A percentile compares a stretch with the other conserved stretches of the same genome.
These are phyloP conservation scores for Meles meles DNA, from an alignment of 2,113 vertebrate genomes.

Conservation along the genomic window DNA sequence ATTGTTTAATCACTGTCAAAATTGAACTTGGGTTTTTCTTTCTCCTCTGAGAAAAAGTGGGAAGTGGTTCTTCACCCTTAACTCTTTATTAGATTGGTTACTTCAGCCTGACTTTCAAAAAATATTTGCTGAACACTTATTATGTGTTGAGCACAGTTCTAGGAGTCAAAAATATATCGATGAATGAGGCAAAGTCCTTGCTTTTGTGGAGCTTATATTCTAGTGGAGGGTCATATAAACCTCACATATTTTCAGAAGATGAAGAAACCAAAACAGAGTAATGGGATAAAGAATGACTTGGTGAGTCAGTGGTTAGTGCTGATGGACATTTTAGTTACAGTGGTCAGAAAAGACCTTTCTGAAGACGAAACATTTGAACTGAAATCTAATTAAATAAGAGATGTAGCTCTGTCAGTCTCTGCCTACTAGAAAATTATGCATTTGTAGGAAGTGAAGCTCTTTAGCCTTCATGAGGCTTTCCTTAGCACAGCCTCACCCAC, in stretches of 20 bases:
- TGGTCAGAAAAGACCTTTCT: background rate
- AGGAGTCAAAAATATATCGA: background rate
- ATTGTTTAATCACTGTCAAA: slow-evolving; percentile 26
- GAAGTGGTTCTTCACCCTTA: background rate
- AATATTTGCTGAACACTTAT: background rate
- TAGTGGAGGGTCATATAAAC: background rate
- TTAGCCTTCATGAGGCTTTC: background rate
- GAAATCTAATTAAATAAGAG: background rate
- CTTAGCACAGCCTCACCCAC: background rate
- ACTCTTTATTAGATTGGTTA: background rate
- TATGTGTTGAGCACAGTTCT: background rate
- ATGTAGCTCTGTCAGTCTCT: background rate
- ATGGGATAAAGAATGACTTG: background rate
- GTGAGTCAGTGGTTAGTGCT: background rate
- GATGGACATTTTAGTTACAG: background rate
- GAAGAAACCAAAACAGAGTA: slow-evolving; percentile 33
- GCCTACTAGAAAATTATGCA: background rate
- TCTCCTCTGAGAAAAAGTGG: slow-evolving; percentile 13
- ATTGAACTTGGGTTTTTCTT: slow-evolving; percentile 25
- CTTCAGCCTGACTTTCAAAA: slow-evolving; percentile 4
- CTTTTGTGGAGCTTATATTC: background rate
- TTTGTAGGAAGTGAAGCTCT: background rate
- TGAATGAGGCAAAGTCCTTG: background rate
- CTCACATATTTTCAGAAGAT: background rate
- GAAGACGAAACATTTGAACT: background rate